Evolutionary conservation across 23 tunicate species (phyloP), one percentile per base, ranked within the genome.

Genomic region (Styela clava): DNA sequence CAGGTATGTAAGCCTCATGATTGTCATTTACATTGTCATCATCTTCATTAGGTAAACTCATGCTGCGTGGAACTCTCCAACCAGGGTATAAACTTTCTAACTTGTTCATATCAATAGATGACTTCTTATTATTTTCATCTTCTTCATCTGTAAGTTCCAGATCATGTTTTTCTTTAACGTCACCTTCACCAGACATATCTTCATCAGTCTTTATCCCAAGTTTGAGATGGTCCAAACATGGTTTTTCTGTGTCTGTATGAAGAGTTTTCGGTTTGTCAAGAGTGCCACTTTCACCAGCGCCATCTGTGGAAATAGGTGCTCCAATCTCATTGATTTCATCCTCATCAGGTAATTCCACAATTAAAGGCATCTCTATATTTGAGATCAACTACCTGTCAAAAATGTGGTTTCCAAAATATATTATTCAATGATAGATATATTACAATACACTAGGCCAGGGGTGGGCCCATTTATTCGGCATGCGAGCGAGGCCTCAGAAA

Each of bases 31-130:
- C n/a, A 18, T 36, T 56, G 35, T 76, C 65, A 9, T 12, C 7
- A 29, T 76, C 81, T 33, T 34, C 44, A 51, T 37, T 29, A 19
- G 81, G 81, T 24, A 76, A 56, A 52, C 65, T 52, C 81, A 76
- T 24, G 81, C 81, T 76, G 62, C 81, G 35, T 2, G 94, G 68
- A n/a, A 86, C 37, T 68, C 79, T 91, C 97, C 97, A 91, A 24
- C 97, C 97, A 9, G 97, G 97, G 37, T 91, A 91, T 19, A 91
- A 68, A 61, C 82, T 65, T 44, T 91, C 97, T 35, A 91, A 79
- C 52, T 82, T 91, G 9, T 85, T 89, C 97, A 91, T 85, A 74
- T 91, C 90, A 24, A 91, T 82, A 0, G 79, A 52, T n/a, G 85
- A 1, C 31, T 52, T 35, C 27, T 76, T 1, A 21, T 19, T 35